These are phyloP conservation scores for Turritopsis dohrnii DNA, from an alignment of 30 jellyfish, hydroid and myxozoan genomes.

Conservation along the genomic window DNA sequence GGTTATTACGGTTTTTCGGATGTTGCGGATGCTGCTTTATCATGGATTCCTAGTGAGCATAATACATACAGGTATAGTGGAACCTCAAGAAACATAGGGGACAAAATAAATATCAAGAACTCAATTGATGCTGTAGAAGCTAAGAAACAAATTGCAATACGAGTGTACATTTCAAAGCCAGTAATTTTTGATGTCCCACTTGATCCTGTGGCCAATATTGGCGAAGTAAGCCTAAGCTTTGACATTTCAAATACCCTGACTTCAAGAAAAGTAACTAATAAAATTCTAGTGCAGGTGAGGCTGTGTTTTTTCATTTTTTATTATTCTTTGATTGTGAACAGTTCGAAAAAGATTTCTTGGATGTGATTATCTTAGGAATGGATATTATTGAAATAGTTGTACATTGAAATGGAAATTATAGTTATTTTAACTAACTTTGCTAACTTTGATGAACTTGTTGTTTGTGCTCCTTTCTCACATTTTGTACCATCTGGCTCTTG, in stretches of 20 bases:
- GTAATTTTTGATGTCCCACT: background rate
- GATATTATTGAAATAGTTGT: too few species aligned
- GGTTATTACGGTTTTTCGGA: background rate
- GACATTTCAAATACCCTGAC: background rate
- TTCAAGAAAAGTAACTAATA: background rate
- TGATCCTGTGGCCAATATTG: background rate
- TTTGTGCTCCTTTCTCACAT: too few species aligned
- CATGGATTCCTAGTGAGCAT: background rate
- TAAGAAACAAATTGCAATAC: background rate
- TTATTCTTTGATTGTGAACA: background rate
- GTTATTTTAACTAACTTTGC: background rate
- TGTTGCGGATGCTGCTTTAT: background rate
- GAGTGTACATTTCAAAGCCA: conserved; percentile 4
- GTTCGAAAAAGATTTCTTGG: too few species aligned
- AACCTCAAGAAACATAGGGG: background rate
- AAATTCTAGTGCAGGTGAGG: conserved; percentile 3
- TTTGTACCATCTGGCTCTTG: too few species aligned
- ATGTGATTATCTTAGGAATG: too few species aligned
- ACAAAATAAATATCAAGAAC: background rate
- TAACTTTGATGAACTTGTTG: background rate
- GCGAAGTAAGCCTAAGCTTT: background rate
- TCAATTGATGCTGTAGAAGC: background rate
- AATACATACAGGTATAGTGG: background rate
- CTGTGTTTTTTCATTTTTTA: background rate
- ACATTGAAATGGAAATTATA: background rate